These are phyloP conservation scores for Hemibagrus guttatus DNA, from an alignment of 2,797 vertebrate species.

Conservation along the genomic window DNA sequence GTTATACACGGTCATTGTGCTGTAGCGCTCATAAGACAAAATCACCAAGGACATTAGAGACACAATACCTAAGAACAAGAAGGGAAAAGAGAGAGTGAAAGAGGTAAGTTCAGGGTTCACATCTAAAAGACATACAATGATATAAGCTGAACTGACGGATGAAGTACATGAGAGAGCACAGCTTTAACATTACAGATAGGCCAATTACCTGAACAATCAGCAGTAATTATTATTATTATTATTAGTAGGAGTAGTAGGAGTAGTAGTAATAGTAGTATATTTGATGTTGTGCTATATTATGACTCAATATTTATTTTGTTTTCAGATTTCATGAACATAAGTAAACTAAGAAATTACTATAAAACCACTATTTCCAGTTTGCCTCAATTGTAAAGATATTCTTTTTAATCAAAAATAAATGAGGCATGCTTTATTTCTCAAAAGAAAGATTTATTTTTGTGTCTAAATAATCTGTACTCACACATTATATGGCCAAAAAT, in stretches of 20 bases:
- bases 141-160: not conserved
- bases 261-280: not conserved
- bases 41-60: conserved; percentile 86
- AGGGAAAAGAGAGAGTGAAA: not conserved
- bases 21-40: conserved; percentile 88
- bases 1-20: conserved; percentile 83
- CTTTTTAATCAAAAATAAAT: not conserved
- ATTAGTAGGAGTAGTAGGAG: not conserved
- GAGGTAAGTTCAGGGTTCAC: not conserved
- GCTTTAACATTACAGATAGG: not conserved
- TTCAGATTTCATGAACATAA: not conserved
- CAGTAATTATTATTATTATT: not conserved
- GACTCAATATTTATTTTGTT: not conserved
- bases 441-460: not conserved
- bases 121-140: not conserved
- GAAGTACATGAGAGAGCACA: not conserved
- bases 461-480: not conserved
- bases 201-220: not conserved
- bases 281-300: not conserved
- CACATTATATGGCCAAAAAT: no score
- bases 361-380: not conserved
- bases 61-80: conserved; percentile 79
- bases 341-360: not conserved
- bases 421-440: not conserved
- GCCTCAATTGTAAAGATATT: not conserved